Conservation (phyloP, 1,140 invertebrate species). For the Drosophila jambulina region DNA sequence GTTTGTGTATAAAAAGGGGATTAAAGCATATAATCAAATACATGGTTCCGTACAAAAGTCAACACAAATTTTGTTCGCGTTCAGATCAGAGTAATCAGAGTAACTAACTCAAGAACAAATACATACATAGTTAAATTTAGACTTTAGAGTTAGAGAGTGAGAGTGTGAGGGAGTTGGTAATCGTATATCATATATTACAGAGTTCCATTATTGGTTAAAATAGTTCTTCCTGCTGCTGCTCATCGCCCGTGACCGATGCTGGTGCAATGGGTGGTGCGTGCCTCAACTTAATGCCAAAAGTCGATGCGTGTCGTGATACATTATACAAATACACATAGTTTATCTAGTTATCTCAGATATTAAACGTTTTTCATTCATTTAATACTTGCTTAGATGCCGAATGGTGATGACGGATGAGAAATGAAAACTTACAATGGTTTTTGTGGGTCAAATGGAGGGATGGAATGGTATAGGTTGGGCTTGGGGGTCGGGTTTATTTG, state of each 20-base stretch:
- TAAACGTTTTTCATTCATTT: conserved; percentile 74
- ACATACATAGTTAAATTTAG: conserved; percentile 42
- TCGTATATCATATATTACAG: conserved; percentile 72
- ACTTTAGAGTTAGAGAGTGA: conserved; percentile 48
- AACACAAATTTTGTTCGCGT: conserved; percentile 66
- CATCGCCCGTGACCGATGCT: conserved; percentile 30
- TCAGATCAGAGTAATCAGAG: conserved; percentile 39
- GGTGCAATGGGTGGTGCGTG: conserved; percentile 33
- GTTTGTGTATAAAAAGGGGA: conserved; percentile 28
- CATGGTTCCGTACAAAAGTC: conserved; percentile 41
- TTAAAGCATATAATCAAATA: conserved; percentile 61
- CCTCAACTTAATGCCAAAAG: conserved; percentile 50
- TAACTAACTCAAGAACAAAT: conserved; percentile 54
- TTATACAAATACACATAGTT: conserved; percentile 49
- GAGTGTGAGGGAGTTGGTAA: conserved; percentile 30
- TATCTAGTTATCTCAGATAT: conserved; percentile 45
- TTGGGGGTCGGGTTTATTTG: conserved; percentile 18
- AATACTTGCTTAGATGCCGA: conserved; percentile 69
- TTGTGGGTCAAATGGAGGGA: conserved; percentile 18
- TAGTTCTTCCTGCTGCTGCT: conserved; percentile 32
- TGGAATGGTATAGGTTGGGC: conserved; percentile 40
- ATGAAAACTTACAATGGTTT: conserved; percentile 73
- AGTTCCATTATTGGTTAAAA: conserved; percentile 67
- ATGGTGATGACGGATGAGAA: conserved; percentile 57
- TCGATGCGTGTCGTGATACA: conserved; percentile 40